These are phyloP conservation scores for Amphimallon solstitiale DNA, from an alignment of 2,888 invertebrate species.

Conservation along the genomic window DNA sequence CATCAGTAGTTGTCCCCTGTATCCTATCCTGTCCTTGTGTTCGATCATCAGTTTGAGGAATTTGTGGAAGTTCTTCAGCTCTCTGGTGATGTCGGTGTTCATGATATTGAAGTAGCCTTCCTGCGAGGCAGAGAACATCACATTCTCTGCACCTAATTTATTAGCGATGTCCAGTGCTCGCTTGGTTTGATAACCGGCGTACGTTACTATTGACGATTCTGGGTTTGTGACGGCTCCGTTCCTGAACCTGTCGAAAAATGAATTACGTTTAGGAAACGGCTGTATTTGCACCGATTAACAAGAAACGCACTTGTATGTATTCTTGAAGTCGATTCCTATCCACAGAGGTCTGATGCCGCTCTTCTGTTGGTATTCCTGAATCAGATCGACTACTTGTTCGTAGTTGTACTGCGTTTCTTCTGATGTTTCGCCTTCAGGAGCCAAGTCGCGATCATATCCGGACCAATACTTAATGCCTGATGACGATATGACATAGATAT, in stretches of 20 bases:
- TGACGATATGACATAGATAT: not conserved
- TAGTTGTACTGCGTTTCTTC: slow-evolving; percentile 68
- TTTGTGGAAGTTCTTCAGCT: slow-evolving; percentile 71
- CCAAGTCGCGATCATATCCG: slow-evolving; percentile 71
- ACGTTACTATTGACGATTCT: slow-evolving; percentile 69
- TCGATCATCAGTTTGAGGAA: slow-evolving; percentile 71
- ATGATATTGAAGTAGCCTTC: slow-evolving; percentile 59
- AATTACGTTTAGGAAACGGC: not conserved
- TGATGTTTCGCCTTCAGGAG: slow-evolving; percentile 67
- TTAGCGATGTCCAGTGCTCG: slow-evolving; percentile 71
- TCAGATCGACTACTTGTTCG: slow-evolving; percentile 70
- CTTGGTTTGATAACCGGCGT: slow-evolving; percentile 71
- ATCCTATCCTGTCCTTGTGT: slow-evolving; percentile 72
- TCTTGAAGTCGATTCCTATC: slow-evolving; percentile 73
- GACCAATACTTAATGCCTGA: slow-evolving; percentile 70
- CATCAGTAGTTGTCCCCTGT: slow-evolving; percentile 70
- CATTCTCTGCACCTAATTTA: slow-evolving; percentile 70
- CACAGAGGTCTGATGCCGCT: slow-evolving; percentile 70
- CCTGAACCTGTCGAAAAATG: slow-evolving; percentile 54
- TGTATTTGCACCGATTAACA: not conserved
- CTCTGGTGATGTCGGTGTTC: slow-evolving; percentile 69
- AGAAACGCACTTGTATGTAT: slow-evolving; percentile 41
- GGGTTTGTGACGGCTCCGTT: slow-evolving; percentile 72
- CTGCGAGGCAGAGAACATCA: slow-evolving; percentile 60
- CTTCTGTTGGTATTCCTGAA: slow-evolving; percentile 67